Conservation (phyloP, 2,113 vertebrate species). For the Tringa solitaria region DNA sequence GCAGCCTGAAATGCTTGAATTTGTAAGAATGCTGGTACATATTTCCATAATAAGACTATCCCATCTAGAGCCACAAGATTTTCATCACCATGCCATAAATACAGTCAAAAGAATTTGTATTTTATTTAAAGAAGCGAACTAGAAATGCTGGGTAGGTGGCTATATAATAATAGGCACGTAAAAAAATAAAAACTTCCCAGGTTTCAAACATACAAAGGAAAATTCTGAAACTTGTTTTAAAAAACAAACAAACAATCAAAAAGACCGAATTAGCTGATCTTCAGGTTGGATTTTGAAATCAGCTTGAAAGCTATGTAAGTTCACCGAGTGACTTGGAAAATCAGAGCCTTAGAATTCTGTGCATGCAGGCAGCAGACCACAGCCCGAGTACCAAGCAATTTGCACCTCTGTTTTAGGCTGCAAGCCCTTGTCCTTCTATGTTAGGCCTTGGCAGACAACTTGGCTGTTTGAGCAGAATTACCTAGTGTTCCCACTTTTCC, state of each 20-base stretch:
- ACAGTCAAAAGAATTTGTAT: not conserved
- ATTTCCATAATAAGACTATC: conserved; percentile 3
- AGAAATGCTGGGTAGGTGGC: not conserved
- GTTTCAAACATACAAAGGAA: not conserved
- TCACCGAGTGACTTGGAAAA: not conserved
- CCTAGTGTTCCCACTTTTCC: conserved; percentile 44
- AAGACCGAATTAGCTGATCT: not conserved
- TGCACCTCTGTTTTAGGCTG: conserved; percentile 51
- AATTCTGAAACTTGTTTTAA: not conserved
- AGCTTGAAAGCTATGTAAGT: not conserved
- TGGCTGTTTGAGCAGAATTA: conserved; percentile 47
- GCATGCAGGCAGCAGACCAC: conserved; percentile 34
- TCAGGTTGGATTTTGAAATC: not conserved
- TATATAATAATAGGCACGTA: not conserved
- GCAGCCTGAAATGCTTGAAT: not conserved
- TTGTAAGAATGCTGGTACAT: not conserved
- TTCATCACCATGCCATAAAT: conserved; percentile 4
- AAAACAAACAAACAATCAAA: not conserved
- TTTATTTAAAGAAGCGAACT: conserved; percentile 15
- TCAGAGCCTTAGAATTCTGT: conserved; percentile 52
- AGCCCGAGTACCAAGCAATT: conserved; percentile 49
- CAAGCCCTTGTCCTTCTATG: conserved; percentile 16
- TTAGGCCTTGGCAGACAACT: conserved; percentile 31
- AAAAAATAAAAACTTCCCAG: not conserved
- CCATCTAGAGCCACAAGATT: not conserved